Percentiles rank a stretch among this genome's conserved stretches.
Evolutionary conservation across 2,797 vertebrate genomes (phyloP).

Genomic region (Taeniopygia guttata): DNA sequence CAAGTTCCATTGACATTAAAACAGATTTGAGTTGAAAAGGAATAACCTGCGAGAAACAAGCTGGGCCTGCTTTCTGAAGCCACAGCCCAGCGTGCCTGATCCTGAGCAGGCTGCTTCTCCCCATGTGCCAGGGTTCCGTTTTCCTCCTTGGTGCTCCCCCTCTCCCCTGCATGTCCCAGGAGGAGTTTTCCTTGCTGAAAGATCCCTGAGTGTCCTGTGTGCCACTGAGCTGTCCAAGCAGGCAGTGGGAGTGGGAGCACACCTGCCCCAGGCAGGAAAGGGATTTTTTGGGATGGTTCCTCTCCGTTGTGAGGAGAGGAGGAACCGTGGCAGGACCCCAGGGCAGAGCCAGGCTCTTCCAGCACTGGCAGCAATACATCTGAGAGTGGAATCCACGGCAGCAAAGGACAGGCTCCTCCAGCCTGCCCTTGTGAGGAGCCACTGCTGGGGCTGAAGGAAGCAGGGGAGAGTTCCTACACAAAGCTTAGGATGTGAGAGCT

Average conservation of each 20-base stretch:
- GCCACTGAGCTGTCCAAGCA: neutral
- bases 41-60: neutral
- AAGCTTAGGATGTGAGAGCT: neutral
- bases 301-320: neutral
- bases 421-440: neutral
- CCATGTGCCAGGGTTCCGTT: neutral
- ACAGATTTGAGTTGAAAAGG: neutral
- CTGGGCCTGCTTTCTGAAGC: neutral
- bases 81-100: neutral
- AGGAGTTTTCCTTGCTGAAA: neutral
- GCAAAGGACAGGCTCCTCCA: neutral
- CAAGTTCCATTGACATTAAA: neutral
- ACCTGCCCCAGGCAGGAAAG: neutral
- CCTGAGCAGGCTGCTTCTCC: neutral
- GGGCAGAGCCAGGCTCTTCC: neutral
- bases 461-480: neutral
- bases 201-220: neutral
- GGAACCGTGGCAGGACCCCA: neutral
- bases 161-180: neutral
- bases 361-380: neutral
- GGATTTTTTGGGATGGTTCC: neutral
- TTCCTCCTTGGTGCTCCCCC: neutral
- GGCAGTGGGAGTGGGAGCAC: neutral
- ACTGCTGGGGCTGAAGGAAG: neutral
- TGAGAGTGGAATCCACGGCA: neutral